These are phyloP conservation scores for Proales similis DNA, from an alignment of 1,140 invertebrate genomes.

Conservation along the genomic window DNA sequence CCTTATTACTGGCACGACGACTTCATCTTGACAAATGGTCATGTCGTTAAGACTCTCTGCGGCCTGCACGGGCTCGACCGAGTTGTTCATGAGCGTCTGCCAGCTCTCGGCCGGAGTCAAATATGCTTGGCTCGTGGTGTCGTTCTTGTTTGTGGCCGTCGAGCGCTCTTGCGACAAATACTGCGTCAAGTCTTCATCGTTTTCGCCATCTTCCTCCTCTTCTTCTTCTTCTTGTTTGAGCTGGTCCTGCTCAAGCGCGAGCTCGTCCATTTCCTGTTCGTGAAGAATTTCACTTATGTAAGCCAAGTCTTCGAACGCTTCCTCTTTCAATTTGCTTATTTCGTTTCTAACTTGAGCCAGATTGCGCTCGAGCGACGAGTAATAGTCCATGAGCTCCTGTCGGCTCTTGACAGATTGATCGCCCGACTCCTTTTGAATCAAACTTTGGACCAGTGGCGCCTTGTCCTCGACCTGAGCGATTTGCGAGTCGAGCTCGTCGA, in stretches of 20 bases:
- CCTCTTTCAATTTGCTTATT: constrained; percentile 19
- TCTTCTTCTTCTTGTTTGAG: constrained; percentile 6
- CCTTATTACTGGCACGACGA: no score
- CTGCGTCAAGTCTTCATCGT: constrained; percentile 14
- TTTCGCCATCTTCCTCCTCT: neutral
- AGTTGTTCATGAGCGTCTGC: neutral
- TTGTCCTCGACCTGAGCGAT: constrained; percentile 17
- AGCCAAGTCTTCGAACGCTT: constrained; percentile 28
- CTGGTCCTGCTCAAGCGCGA: constrained; percentile 5
- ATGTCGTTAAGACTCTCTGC: no score
- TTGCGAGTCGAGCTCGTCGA: constrained; percentile 19
- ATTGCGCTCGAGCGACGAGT: constrained; percentile 24
- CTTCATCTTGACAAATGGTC: no score
- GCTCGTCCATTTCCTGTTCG: neutral
- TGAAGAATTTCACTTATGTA: constrained; percentile 26
- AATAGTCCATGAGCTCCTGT: constrained; percentile 20
- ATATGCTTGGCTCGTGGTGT: constrained; percentile 14
- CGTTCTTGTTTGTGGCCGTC: neutral
- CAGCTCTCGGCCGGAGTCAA: constrained; percentile 32
- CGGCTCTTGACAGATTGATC: neutral
- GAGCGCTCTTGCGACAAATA: constrained; percentile 20
- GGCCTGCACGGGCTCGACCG: no score
- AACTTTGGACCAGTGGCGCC: neutral
- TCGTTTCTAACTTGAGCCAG: constrained; percentile 20
- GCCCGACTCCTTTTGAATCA: neutral